Base-by-base conservation (phyloP, 23 tunicate species). In the Trididemnum miniatum region DNA sequence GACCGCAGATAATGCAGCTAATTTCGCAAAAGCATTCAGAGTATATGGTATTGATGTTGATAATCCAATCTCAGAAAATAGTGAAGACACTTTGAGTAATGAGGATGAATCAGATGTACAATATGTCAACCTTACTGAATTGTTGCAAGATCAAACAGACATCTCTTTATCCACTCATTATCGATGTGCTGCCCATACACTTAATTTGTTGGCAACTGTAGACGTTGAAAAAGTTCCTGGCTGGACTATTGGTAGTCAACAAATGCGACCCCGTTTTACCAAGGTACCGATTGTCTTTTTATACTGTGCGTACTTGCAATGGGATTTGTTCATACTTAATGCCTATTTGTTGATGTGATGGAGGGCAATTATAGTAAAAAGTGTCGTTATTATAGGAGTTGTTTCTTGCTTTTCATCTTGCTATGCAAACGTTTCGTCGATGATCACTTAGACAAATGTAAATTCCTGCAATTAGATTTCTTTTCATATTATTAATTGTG, bases 161-260 rank as follows among this genome's bases (percentile, higher is more conserved):
- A 62, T 62, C 67, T 62, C 26, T 62, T 62, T 62, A 62, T 62
- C 67, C 26, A 62, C 67, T 62, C 67, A 62, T 62, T 62, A 62
- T 62, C 67, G 67, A 62, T 62, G 67, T 62, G 67, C 67, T 62
- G 67, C 67, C 26, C 67, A 62, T 62, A n/a, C 67, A 62, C 67
- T 62, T 12, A 62, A 62, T 62, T 62, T 62, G 67, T 62, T 62
- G 67, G 67, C 67, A 62, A 12, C 67, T 22, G 67, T n/a, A 62
- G 67, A 62, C 67, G 67, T 62, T 62, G 67, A 62, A 62, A 62
- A 62, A 62, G 67, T 62, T 62, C 67, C 67, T n/a, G 67, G 67
- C 26, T 62, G 67, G 67, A 62, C 67, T 62, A 62, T 62, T 62
- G 67, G 26, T 62, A 62, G 26, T 62, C 67, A 62, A 62, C 67